These are phyloP conservation scores for Andrena trimmerana DNA, from an alignment of 2,888 invertebrate species.

Conservation along the genomic window DNA sequence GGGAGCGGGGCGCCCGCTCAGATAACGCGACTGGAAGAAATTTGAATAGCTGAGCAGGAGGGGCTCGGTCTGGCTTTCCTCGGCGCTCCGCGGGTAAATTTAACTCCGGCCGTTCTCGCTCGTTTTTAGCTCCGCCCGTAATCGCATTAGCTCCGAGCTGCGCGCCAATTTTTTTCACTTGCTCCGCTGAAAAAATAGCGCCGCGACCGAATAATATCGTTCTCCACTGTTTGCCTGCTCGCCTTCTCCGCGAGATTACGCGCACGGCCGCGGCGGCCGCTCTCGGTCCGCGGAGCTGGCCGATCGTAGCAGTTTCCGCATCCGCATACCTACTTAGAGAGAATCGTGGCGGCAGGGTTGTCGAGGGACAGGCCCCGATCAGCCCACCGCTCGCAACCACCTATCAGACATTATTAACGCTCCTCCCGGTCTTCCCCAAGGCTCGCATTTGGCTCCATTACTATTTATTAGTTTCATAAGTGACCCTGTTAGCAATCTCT, in stretches of 20 bases:
- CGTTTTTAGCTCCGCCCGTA: constrained; percentile 70
- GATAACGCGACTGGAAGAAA: constrained; percentile 36
- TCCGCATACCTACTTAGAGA: background rate
- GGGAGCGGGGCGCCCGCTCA: background rate
- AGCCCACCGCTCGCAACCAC: background rate
- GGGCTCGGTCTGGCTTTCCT: constrained; percentile 3
- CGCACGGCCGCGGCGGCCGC: background rate
- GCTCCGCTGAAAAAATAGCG: constrained; percentile 43
- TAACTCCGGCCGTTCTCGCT: constrained; percentile 65
- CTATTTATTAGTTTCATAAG: constrained; percentile 38
- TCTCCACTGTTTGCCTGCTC: constrained; percentile 23
- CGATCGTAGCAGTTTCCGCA: background rate
- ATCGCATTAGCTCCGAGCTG: constrained; percentile 57
- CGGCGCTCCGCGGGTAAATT: constrained; percentile 74
- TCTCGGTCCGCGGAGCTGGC: background rate
- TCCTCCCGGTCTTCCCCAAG: constrained; percentile 9
- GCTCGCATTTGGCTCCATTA: constrained; percentile 23
- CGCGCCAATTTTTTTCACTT: constrained; percentile 19
- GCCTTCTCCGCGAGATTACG: background rate
- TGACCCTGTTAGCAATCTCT: constrained; percentile 21
- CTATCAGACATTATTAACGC: constrained; percentile 12
- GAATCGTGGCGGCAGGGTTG: background rate
- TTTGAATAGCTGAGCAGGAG: constrained; percentile 26
- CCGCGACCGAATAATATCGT: constrained; percentile 40
- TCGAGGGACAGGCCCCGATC: background rate